phyloP scores from a whole-genome alignment of 2,113 vertebrate genomes.

The Mesembrinibis cayennensis region DNA sequence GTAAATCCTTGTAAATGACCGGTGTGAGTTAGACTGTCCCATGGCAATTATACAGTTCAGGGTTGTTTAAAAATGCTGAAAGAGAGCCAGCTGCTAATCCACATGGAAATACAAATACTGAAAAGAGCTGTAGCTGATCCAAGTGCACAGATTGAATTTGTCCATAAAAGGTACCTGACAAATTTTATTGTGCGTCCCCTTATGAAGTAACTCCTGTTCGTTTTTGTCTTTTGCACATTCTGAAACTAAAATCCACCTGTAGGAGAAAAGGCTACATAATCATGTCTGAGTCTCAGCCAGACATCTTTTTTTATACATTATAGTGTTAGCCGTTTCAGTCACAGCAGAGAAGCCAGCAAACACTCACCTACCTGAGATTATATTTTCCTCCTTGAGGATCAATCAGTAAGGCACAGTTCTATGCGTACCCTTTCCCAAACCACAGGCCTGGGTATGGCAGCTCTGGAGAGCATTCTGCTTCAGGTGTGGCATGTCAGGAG shows the following conservation, averaged over 20 bases:
- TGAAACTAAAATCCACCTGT: background rate
- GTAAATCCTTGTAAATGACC: slow-evolving; percentile 30
- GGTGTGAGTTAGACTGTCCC: slow-evolving; percentile 8
- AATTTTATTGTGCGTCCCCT: background rate
- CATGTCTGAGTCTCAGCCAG: background rate
- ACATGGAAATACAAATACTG: slow-evolving; percentile 18
- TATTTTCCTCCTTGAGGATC: background rate
- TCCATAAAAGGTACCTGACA: background rate
- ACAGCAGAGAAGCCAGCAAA: background rate
- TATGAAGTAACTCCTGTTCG: background rate
- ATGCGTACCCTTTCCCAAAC: background rate
- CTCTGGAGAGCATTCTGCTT: background rate
- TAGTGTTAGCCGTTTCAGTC: background rate
- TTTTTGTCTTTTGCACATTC: background rate
- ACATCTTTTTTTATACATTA: background rate
- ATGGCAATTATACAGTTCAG: slow-evolving; percentile 20
- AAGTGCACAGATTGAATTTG: slow-evolving; percentile 14
- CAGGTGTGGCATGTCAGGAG: background rate
- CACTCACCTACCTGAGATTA: background rate
- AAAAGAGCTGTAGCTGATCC: slow-evolving; percentile 22
- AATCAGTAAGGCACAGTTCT: background rate
- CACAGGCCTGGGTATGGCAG: background rate
- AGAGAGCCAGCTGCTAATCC: slow-evolving; percentile 47
- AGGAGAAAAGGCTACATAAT: background rate
- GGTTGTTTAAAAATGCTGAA: slow-evolving; percentile 37